phyloP scores from a whole-genome alignment of 2,797 vertebrate species.

The Schizopygopsis malacanthus region DNA sequence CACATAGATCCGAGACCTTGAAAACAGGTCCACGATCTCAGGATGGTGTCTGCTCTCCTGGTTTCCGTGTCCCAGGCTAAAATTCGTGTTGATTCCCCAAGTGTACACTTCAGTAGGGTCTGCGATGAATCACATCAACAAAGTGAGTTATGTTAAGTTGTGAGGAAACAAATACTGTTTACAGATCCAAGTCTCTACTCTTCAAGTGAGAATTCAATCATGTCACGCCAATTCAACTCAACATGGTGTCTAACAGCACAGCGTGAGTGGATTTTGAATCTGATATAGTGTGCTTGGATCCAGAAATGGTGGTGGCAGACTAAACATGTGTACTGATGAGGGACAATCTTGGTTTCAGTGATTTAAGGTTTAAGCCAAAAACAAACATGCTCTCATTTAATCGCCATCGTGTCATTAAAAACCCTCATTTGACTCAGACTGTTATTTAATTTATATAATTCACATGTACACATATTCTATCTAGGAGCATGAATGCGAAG shows the following conservation, averaged over 20 bases:
- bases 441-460: not conserved
- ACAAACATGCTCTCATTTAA: not conserved
- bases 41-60: constrained; percentile 94
- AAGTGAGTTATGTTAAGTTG: not conserved
- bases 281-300: not conserved
- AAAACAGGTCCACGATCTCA: constrained; percentile 92
- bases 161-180: not conserved
- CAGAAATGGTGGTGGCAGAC: not conserved
- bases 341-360: not conserved
- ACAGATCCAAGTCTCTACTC: not conserved
- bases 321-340: not conserved
- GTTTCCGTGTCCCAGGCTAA: constrained; percentile 94
- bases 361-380: not conserved
- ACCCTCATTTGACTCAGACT: not conserved
- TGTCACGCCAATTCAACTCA: not conserved
- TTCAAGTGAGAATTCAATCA: not conserved
- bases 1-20: constrained; percentile 89
- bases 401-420: not conserved
- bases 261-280: not conserved
- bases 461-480: not conserved
- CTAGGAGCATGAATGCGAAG: not conserved
- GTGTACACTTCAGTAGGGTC: constrained; percentile 96
- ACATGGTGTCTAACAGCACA: not conserved
- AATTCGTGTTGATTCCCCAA: constrained; percentile 97
- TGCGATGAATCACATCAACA: constrained; percentile 62